Conservation (phyloP, 2,888 invertebrate species). For the Eupithecia abbreviata region DNA sequence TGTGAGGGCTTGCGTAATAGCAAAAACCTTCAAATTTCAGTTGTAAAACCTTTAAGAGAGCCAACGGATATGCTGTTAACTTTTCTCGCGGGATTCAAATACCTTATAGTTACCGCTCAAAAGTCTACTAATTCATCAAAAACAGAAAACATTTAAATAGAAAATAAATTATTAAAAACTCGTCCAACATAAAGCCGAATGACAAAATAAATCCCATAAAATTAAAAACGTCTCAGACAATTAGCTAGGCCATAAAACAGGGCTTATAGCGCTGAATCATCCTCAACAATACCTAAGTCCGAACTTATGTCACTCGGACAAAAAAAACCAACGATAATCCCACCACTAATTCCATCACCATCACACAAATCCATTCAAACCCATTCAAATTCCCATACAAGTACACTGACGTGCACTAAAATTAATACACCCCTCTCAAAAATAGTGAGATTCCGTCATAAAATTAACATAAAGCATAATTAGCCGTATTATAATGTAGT, state of each 20-base stretch:
- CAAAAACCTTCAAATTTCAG: too few relatives aligned
- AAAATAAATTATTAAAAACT: not conserved
- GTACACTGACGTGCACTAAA: conserved; percentile 57
- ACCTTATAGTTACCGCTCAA: not conserved
- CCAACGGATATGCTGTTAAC: too few relatives aligned
- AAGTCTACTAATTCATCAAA: not conserved
- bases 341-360: conserved; percentile 63
- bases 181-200: conserved; percentile 4
- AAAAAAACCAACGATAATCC: conserved; percentile 52
- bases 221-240: conserved; percentile 30
- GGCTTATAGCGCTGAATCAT: conserved; percentile 42
- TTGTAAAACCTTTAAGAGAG: too few relatives aligned
- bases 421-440: conserved; percentile 68
- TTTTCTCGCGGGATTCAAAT: too few relatives aligned
- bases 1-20: too few relatives aligned
- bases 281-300: conserved; percentile 46
- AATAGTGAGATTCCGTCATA: conserved; percentile 65
- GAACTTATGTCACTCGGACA: conserved; percentile 55
- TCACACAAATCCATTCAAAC: conserved; percentile 52
- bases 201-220: conserved; percentile 26
- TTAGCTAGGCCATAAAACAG: conserved; percentile 43
- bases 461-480: conserved; percentile 80
- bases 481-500: conserved; percentile 76
- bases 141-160: not conserved
- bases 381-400: conserved; percentile 74